Conservation (phyloP, 2,888 invertebrate genomes). For the Rhogogaster chlorosoma region DNA sequence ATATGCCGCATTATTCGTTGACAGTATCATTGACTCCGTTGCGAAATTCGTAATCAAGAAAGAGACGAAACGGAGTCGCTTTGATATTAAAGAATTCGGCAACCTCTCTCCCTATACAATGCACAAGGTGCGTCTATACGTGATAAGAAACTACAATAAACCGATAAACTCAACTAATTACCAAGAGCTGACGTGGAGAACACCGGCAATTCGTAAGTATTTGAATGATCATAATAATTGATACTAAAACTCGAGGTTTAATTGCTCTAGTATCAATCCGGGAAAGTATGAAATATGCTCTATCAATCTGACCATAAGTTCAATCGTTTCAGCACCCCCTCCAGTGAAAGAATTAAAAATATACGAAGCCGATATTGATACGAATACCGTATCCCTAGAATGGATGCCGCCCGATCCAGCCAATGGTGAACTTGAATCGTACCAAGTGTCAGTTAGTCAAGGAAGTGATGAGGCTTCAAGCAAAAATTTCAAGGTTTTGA, state of each 20-base stretch:
- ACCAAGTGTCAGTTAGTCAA: slow-evolving; percentile 46
- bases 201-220: slow-evolving; percentile 61
- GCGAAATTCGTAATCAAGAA: neutral
- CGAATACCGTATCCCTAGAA: slow-evolving; percentile 52
- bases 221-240: neutral
- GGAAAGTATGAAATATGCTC: neutral
- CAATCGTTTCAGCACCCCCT: slow-evolving; percentile 59
- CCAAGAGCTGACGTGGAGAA: slow-evolving; percentile 52
- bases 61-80: neutral
- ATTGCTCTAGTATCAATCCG: neutral
- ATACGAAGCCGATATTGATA: slow-evolving; percentile 58
- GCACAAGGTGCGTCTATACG: slow-evolving; percentile 59
- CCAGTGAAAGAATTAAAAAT: slow-evolving; percentile 58
- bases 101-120: neutral
- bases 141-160: slow-evolving; percentile 49
- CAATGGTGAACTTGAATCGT: slow-evolving; percentile 61
- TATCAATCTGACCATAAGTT: neutral
- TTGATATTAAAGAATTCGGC: neutral
- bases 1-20: slow-evolving; percentile 55
- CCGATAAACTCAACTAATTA: slow-evolving; percentile 48
- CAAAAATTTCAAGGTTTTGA: neutral
- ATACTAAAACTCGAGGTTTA: neutral
- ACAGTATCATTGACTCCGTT: slow-evolving; percentile 55
- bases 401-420: slow-evolving; percentile 65
- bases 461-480: neutral